Evolutionary conservation across 2,888 invertebrate species (phyloP), one percentile per base, ranked within the genome.

Genomic region (Villa cingulata): DNA sequence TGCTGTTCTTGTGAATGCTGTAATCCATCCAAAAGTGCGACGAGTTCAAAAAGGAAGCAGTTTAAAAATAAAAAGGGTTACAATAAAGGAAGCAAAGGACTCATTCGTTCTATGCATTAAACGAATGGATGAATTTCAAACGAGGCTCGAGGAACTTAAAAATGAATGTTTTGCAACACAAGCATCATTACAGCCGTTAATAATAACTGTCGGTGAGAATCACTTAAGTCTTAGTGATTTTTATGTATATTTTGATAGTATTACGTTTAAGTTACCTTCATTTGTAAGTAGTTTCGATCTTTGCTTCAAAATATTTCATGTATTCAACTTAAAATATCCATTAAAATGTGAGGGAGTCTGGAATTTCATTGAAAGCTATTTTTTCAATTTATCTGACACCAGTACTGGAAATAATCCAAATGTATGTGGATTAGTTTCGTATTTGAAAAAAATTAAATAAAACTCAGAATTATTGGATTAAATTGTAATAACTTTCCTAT

Each of bases 251-350:
- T 34, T 46, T 34, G 32, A 46, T 34, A 34, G 19, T n/a, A 23
- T 40, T 32, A 29, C 19, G 17, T 18, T 34, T 23, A 46, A 41
- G 39, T 46, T 46, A 14, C 34, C 19, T 18, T 18, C 34, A 10
- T 41, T 46, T 46, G 17, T 34, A 19, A 29, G 27, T 10, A 10
- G 19, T 18, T 18, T 18, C 15, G 45, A 46, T 32, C 29, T 27
- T 7, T 32, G 34, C 18, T 46, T 46, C 15, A 46, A 46, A 46
- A 16, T 32, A n/a, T 41, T 46, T 36, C 46, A 46, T 32, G 17
- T 39, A n/a, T 46, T 46, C 16, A 40, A 46, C 20, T 40, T 46
- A 32, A 32, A 40, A 46, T 46, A 46, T 46, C 40, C 45, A 15
- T 7, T 18, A 20, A 16, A 46, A 41, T 46, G 41, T 18, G 14